Percentiles rank a stretch among this genome's conserved stretches.
Conservation (phyloP, 2,797 vertebrate species). For the Hemitrygon akajei region DNA sequence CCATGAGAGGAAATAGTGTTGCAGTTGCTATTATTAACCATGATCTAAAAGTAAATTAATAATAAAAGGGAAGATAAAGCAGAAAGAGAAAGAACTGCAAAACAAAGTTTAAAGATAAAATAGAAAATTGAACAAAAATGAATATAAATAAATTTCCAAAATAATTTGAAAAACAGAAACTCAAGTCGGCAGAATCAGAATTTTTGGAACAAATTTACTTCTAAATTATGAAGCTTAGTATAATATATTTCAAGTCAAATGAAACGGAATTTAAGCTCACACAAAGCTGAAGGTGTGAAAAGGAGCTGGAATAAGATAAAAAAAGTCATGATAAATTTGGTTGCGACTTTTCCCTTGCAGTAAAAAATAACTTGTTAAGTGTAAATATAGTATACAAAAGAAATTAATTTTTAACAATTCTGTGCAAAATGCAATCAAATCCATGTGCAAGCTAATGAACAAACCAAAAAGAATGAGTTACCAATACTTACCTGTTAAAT, state of each 20-base stretch:
- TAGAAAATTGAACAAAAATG: background rate
- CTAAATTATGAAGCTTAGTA: too few relatives aligned
- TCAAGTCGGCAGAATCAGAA: background rate
- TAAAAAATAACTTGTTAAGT: background rate
- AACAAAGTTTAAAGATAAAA: background rate
- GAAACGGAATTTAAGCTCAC: too few relatives aligned
- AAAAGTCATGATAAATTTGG: background rate
- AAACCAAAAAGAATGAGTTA: background rate
- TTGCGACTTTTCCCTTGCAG: background rate
- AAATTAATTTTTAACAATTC: background rate
- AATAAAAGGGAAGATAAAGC: background rate
- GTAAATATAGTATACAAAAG: background rate
- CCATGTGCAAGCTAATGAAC: background rate
- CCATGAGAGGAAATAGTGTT: too few relatives aligned
- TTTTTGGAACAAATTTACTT: too few relatives aligned
- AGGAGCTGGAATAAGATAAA: background rate
- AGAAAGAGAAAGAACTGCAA: background rate
- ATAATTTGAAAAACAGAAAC: background rate
- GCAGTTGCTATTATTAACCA: background rate
- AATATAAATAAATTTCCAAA: background rate
- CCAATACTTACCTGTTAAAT: constrained; percentile 76
- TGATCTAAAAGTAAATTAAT: background rate
- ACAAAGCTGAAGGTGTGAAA: too few relatives aligned
- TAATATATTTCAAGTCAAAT: too few relatives aligned
- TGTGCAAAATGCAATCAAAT: background rate